Conservation (phyloP, 1,140 invertebrate genomes). For the Copidosoma floridanum region DNA sequence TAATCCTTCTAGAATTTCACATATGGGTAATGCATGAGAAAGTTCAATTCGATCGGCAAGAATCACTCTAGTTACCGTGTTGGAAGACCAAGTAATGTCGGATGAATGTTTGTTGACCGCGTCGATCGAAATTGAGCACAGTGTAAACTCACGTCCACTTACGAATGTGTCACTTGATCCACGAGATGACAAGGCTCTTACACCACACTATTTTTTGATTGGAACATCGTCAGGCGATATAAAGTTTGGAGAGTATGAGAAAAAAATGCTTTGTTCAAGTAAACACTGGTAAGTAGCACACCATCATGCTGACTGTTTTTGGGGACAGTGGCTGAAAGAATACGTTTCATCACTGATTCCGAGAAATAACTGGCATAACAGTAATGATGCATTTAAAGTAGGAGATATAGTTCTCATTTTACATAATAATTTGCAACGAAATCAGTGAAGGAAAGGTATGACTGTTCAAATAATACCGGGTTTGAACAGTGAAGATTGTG, state of each 20-base stretch:
- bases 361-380: constrained; percentile 16
- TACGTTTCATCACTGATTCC: constrained; percentile 5
- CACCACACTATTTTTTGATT: constrained; percentile 42
- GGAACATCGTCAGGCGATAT: constrained; percentile 3
- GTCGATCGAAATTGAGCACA: constrained; percentile 11
- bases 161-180: constrained; percentile 28
- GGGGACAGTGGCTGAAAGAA: constrained; percentile 1
- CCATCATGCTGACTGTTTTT: background rate
- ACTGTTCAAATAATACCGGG: too few relatives aligned
- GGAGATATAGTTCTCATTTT: too few relatives aligned
- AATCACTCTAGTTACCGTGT: background rate
- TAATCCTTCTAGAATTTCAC: constrained; percentile 5
- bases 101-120: constrained; percentile 2
- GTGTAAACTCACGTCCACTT: constrained; percentile 35
- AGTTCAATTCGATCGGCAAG: constrained; percentile 7
- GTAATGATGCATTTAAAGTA: too few relatives aligned
- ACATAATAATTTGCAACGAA: too few relatives aligned
- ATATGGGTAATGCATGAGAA: constrained; percentile 25
- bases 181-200: constrained; percentile 23
- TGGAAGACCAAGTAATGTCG: constrained; percentile 5
- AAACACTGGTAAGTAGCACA: constrained; percentile 5
- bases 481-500: too few relatives aligned
- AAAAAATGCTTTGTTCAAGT: background rate
- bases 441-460: too few relatives aligned
- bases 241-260: background rate